Evolutionary conservation across 2,888 invertebrate species (phyloP), one percentile per base, ranked within the genome.

Genomic region (Andrena dorsata): DNA sequence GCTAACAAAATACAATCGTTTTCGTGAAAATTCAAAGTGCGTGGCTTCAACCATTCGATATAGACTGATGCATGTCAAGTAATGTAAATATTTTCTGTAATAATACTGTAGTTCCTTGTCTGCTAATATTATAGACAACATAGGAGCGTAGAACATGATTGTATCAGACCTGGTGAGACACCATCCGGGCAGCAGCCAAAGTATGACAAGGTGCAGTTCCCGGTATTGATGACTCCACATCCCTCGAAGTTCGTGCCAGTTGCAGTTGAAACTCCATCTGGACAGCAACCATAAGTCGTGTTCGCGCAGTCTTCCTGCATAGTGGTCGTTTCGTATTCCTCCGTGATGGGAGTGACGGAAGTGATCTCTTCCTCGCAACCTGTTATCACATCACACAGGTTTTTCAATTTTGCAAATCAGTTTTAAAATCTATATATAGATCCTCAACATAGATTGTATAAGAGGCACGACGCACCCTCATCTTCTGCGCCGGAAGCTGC

Each of bases 131-230:
- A 41, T 41, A 41, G 41, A 41, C 13, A 41, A 41, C 0, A 41
- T 41, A 35, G 35, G 2, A 2, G 3, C 2, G 35, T 41, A 10
- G 13, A 41, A 41, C 4, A 41, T 1, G 13, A 47, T 35, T 28
- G n/a, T 3, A 10, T 61, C 60, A 0, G 92, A 96, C 97, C 97
- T 91, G 96, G 94, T 35, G 95, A 94, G 68, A 95, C 94, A 56
- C 95, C 95, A 93, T 97, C 97, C 80, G 96, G 96, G 90, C 97
- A 98, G 92, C 97, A 98, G 72, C 97, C 97, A 90, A 95, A 96
- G 89, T 95, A 95, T 49, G 96, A 95, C 70, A 94, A 93, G 7
- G 94, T 94, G 87, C 97, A 96, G 8, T 96, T 94, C 32, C 94
- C 92, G 7, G 88, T 84, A 76, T 94, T 90, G 63, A 94, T 94